These are phyloP conservation scores for Gila orcuttii DNA, from an alignment of 2,113 vertebrate species.

Conservation along the genomic window DNA sequence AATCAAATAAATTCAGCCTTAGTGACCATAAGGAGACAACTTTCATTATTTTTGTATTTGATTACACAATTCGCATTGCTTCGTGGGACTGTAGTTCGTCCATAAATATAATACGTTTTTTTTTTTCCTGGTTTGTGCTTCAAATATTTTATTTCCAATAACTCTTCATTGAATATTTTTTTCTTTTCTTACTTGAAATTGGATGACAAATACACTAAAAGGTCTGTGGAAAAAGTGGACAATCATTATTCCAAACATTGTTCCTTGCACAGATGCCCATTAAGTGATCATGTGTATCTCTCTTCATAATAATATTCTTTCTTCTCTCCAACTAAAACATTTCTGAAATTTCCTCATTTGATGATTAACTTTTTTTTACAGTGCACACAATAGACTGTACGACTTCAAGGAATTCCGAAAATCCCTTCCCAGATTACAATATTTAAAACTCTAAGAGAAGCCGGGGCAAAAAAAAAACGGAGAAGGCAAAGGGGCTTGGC, in stretches of 20 bases:
- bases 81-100: background rate
- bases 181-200: background rate
- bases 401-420: constrained; percentile 38
- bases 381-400: background rate
- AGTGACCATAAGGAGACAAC: too few relatives aligned
- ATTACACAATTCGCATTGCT: background rate
- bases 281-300: background rate
- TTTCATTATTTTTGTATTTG: too few relatives aligned
- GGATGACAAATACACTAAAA: background rate
- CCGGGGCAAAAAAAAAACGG: constrained; percentile 27
- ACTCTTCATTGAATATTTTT: background rate
- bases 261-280: background rate
- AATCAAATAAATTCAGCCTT: background rate
- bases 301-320: background rate
- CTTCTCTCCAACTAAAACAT: background rate
- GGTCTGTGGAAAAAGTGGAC: background rate
- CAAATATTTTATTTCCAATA: background rate
- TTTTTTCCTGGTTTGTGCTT: background rate
- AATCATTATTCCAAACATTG: background rate
- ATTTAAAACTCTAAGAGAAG: constrained; percentile 16
- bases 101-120: background rate
- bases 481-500: constrained; percentile 47
- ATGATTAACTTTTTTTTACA: constrained; percentile 23
- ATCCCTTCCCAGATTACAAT: constrained; percentile 32
- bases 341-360: background rate